Conservation (phyloP, 1,140 invertebrate species). For the Saccostrea cuccullata region DNA sequence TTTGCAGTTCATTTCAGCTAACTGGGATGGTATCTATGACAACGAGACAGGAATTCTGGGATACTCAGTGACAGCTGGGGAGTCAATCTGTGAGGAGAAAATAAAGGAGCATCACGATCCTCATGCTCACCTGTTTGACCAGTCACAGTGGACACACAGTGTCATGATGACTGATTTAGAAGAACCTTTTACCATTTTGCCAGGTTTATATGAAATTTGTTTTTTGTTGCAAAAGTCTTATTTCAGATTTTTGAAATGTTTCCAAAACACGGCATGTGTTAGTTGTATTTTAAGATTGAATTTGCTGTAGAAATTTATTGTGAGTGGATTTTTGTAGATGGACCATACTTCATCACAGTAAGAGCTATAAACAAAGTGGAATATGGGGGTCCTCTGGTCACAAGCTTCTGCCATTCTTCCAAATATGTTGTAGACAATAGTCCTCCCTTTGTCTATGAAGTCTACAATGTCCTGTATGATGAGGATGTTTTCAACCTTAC, state of each 20-base stretch:
- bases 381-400: conserved; percentile 62
- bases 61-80: conserved; percentile 63
- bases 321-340: conserved; percentile 58
- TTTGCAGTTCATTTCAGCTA: conserved; percentile 40
- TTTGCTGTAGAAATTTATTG: too few species aligned
- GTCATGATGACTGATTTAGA: conserved; percentile 48
- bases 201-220: background rate
- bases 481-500: conserved; percentile 57
- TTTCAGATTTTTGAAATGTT: too few species aligned
- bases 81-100: conserved; percentile 58
- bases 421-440: conserved; percentile 65
- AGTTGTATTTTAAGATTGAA: too few species aligned
- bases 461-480: conserved; percentile 66
- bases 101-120: conserved; percentile 67
- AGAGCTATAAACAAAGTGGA: conserved; percentile 62
- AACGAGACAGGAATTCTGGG: conserved; percentile 66
- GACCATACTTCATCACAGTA: conserved; percentile 64
- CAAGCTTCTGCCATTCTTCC: conserved; percentile 66
- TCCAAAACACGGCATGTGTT: too few species aligned
- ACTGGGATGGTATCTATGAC: conserved; percentile 71
- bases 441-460: conserved; percentile 63
- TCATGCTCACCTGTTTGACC: conserved; percentile 66
- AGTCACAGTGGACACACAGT: conserved; percentile 65
- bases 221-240: too few species aligned
- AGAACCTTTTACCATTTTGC: background rate